Percentiles rank a stretch among this genome's conserved stretches.
These are phyloP conservation scores for Sturnira hondurensis DNA, from an alignment of 2,113 vertebrate species.

Conservation along the genomic window DNA sequence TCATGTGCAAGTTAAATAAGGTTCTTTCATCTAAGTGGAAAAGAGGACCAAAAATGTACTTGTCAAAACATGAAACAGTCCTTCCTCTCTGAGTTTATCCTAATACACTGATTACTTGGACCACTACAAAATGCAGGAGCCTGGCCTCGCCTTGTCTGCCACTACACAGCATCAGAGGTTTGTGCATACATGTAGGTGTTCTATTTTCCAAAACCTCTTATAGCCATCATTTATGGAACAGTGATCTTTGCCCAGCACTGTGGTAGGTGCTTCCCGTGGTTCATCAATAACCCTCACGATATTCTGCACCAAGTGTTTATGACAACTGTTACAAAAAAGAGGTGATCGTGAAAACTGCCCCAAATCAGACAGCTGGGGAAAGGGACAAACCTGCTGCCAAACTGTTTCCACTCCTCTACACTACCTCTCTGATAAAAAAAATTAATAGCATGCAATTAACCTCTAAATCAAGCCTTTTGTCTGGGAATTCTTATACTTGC, in stretches of 20 bases:
- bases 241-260: not conserved
- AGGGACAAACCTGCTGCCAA: not conserved
- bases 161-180: not conserved
- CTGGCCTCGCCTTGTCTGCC: not conserved
- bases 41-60: not conserved
- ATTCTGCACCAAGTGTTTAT: not conserved
- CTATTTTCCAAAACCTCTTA: not conserved
- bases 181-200: not conserved
- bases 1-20: not conserved
- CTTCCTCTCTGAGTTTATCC: not conserved
- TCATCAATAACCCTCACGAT: not conserved
- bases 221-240: not conserved
- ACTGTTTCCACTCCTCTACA: not conserved
- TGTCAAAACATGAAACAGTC: not conserved
- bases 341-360: not conserved
- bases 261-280: not conserved
- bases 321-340: not conserved
- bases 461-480: conserved; percentile 82
- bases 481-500: conserved; percentile 77
- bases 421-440: conserved; percentile 32
- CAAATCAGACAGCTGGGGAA: conserved; percentile 53
- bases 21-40: not conserved
- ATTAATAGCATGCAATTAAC: conserved; percentile 83
- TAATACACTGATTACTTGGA: not conserved
- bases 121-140: not conserved